phyloP scores from a whole-genome alignment of 1,140 invertebrate genomes.

The Popillia japonica region DNA sequence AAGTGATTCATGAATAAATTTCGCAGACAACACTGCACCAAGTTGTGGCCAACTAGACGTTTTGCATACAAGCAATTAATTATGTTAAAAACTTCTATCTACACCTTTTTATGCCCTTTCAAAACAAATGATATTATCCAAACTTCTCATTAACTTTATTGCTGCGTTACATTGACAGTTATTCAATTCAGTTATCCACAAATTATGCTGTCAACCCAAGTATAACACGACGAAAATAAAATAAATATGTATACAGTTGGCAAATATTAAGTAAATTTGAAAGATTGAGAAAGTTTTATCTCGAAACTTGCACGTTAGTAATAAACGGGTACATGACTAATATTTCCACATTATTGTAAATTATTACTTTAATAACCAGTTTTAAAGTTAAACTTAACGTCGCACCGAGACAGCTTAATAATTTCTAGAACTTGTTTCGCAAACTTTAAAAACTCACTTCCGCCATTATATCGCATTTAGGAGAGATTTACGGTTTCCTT shows the following conservation, averaged over 20 bases:
- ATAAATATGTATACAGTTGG: not conserved
- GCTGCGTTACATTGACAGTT: too few relatives aligned
- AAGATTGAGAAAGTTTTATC: conserved; percentile 20
- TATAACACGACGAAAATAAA: not conserved
- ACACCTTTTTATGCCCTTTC: too few relatives aligned
- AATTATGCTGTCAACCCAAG: not conserved
- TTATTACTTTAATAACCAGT: conserved; percentile 34
- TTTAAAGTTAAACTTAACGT: conserved; percentile 30
- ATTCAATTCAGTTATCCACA: not conserved
- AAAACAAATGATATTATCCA: too few relatives aligned
- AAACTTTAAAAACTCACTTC: conserved; percentile 34
- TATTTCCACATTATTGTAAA: conserved; percentile 21
- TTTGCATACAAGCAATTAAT: too few relatives aligned
- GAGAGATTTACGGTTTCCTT: conserved; percentile 7
- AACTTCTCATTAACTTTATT: too few relatives aligned
- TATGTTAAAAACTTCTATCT: too few relatives aligned
- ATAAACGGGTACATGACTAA: conserved; percentile 22
- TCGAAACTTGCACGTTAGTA: not conserved
- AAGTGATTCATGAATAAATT: too few relatives aligned
- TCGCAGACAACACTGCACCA: too few relatives aligned
- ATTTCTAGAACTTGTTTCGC: conserved; percentile 33
- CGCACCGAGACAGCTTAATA: conserved; percentile 22
- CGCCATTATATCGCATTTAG: conserved; percentile 33
- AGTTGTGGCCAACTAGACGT: too few relatives aligned
- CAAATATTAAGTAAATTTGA: conserved; percentile 6